Conservation (phyloP, 37 sponge, comb jelly and placozoan species). For the Amphimedon queenslandica region DNA sequence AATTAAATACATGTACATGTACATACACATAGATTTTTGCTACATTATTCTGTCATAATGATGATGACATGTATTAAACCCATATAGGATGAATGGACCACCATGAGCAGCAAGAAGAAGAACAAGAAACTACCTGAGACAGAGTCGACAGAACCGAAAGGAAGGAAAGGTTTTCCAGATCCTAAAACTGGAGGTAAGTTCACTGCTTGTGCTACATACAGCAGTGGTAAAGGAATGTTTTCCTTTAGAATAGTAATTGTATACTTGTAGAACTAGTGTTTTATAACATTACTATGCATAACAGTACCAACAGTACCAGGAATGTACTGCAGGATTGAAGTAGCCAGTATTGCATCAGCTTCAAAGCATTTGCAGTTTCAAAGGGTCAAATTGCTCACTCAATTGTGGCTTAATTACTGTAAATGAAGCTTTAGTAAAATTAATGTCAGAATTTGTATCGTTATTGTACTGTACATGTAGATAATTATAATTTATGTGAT, state of each 20-base stretch:
- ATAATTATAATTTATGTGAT: too few relatives aligned
- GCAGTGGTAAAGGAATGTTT: slow-evolving; percentile 21
- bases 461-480: too few relatives aligned
- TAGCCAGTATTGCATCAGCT: too few relatives aligned
- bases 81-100: slow-evolving; percentile 39
- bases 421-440: too few relatives aligned
- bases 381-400: too few relatives aligned
- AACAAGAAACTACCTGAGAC: slow-evolving; percentile 3
- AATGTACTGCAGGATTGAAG: too few relatives aligned
- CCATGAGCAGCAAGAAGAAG: slow-evolving; percentile 17
- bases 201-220: slow-evolving; percentile 1
- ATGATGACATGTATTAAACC: not conserved
- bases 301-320: not conserved
- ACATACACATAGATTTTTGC: too few relatives aligned
- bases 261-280: not conserved
- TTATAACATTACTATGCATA: not conserved
- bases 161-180: slow-evolving; percentile 10
- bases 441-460: too few relatives aligned
- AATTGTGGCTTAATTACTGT: too few relatives aligned
- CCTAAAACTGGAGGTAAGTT: not conserved
- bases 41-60: not conserved
- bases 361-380: too few relatives aligned
- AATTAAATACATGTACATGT: too few relatives aligned
- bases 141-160: slow-evolving; percentile 7
- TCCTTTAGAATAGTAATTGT: not conserved